Percentiles rank a stretch among this genome's conserved stretches.
Conservation (phyloP, 2,113 vertebrate genomes). For the Misgurnus anguillicaudatus region DNA sequence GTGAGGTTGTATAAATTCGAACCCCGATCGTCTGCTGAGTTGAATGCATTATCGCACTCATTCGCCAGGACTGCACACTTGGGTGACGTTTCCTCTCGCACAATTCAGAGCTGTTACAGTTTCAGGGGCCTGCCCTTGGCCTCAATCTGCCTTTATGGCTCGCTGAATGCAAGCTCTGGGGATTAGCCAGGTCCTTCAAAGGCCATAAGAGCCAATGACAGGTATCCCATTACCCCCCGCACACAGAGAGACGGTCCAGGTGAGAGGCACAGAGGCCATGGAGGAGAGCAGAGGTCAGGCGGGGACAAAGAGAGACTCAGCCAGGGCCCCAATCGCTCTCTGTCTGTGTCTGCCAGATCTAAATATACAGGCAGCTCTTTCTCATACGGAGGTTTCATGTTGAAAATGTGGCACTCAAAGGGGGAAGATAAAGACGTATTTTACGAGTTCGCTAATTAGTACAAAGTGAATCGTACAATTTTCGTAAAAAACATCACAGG, state of each 20-base stretch:
- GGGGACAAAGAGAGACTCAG: constrained; percentile 75
- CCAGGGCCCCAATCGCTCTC: constrained; percentile 63
- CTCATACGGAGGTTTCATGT: neutral
- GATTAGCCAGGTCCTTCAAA: constrained; percentile 80
- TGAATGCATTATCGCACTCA: constrained; percentile 70
- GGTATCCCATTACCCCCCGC: constrained; percentile 76
- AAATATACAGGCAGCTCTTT: neutral
- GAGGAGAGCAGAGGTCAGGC: constrained; percentile 77
- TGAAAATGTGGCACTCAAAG: neutral
- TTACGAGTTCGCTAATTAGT: too few species aligned
- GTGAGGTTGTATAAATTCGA: constrained; percentile 59
- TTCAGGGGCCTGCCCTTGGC: constrained; percentile 69
- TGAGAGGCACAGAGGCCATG: constrained; percentile 77
- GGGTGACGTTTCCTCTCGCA: constrained; percentile 74
- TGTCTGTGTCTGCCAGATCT: constrained; percentile 22
- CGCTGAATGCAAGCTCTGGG: constrained; percentile 75
- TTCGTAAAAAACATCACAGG: too few species aligned
- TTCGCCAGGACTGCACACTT: constrained; percentile 62
- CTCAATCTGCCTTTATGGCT: constrained; percentile 69
- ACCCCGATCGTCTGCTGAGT: constrained; percentile 51
- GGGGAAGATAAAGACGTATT: neutral
- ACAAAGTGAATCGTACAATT: too few species aligned
- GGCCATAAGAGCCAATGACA: constrained; percentile 82
- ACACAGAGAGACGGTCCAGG: constrained; percentile 74
- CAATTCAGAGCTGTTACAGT: constrained; percentile 72